Percentiles rank a stretch among this genome's conserved stretches.
Conservation (phyloP, 2,888 invertebrate genomes). For the Dermolepida albohirtum region DNA sequence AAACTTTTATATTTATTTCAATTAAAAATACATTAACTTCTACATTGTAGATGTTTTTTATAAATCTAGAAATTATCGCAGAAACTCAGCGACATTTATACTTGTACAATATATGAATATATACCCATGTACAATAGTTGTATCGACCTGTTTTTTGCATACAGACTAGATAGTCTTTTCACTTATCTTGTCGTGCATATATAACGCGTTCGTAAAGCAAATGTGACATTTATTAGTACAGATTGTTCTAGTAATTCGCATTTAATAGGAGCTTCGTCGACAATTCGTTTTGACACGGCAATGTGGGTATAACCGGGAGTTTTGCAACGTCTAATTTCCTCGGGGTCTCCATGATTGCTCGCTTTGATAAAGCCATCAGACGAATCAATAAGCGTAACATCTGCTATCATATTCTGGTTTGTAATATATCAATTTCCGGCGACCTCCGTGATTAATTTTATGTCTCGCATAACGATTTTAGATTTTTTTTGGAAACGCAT, state of each 20-base stretch:
- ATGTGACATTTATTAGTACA: conserved; percentile 11
- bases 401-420: conserved; percentile 48
- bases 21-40: too few relatives aligned
- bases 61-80: too few relatives aligned
- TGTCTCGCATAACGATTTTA: conserved; percentile 20
- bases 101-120: too few relatives aligned
- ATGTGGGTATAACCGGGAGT: conserved; percentile 16
- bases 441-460: conserved; percentile 24
- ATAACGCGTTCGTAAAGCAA: neutral
- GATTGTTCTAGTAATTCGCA: conserved; percentile 2
- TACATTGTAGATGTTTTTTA: too few relatives aligned
- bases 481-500: too few relatives aligned
- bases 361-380: conserved; percentile 46
- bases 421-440: conserved; percentile 24
- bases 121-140: too few relatives aligned
- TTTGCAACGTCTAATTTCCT: conserved; percentile 50
- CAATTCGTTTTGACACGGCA: neutral
- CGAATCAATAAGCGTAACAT: conserved; percentile 48
- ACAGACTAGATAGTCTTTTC: neutral
- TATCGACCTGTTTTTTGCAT: neutral
- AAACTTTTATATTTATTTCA: too few relatives aligned
- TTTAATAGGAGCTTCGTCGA: conserved; percentile 5
- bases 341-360: conserved; percentile 48
- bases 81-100: too few relatives aligned
- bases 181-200: conserved; percentile 8